These are phyloP conservation scores for Tupiocoris notatus DNA, from an alignment of 2,888 invertebrate species.

Conservation along the genomic window DNA sequence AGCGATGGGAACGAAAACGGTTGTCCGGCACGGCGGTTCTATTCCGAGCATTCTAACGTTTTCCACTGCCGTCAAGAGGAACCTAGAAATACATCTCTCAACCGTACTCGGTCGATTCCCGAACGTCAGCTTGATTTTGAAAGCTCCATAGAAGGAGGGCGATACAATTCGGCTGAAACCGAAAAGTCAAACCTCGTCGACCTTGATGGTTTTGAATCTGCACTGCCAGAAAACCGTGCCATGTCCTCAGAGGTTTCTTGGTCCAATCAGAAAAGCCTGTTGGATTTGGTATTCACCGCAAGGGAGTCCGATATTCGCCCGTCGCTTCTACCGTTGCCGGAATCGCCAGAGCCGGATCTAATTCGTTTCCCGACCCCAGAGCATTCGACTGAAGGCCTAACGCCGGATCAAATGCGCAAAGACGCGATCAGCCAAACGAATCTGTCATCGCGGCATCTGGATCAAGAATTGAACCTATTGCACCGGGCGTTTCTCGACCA, in stretches of 20 bases:
- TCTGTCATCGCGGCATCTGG: constrained; percentile 24
- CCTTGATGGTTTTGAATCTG: neutral
- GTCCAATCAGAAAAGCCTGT: constrained; percentile 1
- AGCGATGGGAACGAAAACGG: neutral
- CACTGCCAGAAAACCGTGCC: neutral
- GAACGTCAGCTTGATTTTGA: too few relatives aligned
- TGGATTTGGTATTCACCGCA: neutral
- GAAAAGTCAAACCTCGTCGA: too few relatives aligned
- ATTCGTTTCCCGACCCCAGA: constrained; percentile 6
- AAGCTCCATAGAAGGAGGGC: too few relatives aligned
- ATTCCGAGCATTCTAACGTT: too few relatives aligned
- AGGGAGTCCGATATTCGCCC: neutral
- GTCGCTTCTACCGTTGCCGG: constrained; percentile 12
- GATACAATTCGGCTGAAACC: too few relatives aligned
- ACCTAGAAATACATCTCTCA: neutral
- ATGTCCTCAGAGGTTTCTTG: neutral
- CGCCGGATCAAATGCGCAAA: neutral
- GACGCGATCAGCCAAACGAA: constrained; percentile 21
- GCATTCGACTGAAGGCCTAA: neutral
- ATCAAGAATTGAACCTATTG: constrained; percentile 25
- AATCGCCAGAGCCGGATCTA: constrained; percentile 6
- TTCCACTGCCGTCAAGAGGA: too few relatives aligned
- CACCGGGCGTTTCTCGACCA: constrained; percentile 22
- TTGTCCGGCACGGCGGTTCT: neutral
- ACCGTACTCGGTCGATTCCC: too few relatives aligned